phyloP scores from a whole-genome alignment of 2,888 invertebrate species.

The Leptopilina drosophilae region DNA sequence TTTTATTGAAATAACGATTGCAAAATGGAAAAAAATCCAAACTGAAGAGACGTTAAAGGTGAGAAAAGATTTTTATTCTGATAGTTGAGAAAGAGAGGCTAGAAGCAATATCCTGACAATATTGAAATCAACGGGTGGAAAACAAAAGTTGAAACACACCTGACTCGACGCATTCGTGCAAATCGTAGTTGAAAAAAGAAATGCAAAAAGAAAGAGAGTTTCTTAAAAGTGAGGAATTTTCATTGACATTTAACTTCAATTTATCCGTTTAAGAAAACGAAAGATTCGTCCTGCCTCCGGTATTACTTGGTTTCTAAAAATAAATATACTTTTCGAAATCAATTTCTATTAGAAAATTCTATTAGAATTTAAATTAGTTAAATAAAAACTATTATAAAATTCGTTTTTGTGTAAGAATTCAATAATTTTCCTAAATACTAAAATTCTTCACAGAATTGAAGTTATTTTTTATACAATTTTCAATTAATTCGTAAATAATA shows the following conservation, averaged over 20 bases:
- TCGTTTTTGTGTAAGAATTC: too few species aligned
- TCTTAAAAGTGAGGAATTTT: neutral
- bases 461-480: too few species aligned
- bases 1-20: slow-evolving; percentile 1
- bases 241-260: slow-evolving; percentile 3
- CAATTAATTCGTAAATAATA: too few species aligned
- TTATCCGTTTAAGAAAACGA: neutral
- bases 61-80: slow-evolving; percentile 36
- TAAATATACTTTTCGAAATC: too few species aligned
- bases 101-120: slow-evolving; percentile 49
- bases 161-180: slow-evolving; percentile 13
- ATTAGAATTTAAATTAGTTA: too few species aligned
- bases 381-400: too few species aligned
- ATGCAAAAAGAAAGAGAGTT: neutral
- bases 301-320: too few species aligned
- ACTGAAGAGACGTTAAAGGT: neutral
- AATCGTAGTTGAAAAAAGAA: slow-evolving; percentile 14
- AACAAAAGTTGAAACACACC: slow-evolving; percentile 50
- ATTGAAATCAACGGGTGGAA: slow-evolving; percentile 68
- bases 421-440: too few species aligned
- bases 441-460: too few species aligned
- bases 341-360: too few species aligned
- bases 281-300: too few species aligned
- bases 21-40: neutral
- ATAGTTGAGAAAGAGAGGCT: slow-evolving; percentile 32